phyloP scores from a whole-genome alignment of 2,888 invertebrate species.

The Agapostemon virescens region DNA sequence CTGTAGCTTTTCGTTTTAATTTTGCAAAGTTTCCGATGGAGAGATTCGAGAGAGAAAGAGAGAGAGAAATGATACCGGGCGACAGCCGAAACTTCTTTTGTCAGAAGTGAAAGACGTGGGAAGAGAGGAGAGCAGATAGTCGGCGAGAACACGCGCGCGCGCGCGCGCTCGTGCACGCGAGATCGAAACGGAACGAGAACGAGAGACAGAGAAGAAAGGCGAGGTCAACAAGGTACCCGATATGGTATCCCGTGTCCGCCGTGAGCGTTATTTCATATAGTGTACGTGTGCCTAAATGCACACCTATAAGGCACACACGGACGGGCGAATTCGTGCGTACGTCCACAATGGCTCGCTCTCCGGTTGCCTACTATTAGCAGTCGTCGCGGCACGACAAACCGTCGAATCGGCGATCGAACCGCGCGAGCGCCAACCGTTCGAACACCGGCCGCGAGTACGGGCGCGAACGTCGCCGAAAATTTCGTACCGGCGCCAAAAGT shows the following conservation, averaged over 20 bases:
- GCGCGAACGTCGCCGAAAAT: not conserved
- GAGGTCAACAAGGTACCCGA: slow-evolving; percentile 80
- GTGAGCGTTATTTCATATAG: slow-evolving; percentile 74
- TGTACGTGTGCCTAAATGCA: slow-evolving; percentile 58
- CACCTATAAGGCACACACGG: slow-evolving; percentile 26
- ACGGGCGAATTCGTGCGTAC: slow-evolving; percentile 37
- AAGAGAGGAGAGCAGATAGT: slow-evolving; percentile 56
- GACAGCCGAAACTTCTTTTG: slow-evolving; percentile 60
- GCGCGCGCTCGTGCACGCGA: slow-evolving; percentile 21
- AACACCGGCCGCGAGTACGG: not conserved
- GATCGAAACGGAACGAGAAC: slow-evolving; percentile 49
- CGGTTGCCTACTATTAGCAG: slow-evolving; percentile 74
- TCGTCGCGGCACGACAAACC: slow-evolving; percentile 56
- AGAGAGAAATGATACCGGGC: slow-evolving; percentile 55
- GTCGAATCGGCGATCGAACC: slow-evolving; percentile 4
- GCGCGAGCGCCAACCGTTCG: not conserved
- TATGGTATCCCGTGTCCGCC: slow-evolving; percentile 78
- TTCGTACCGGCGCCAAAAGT: not conserved
- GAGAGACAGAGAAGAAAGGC: slow-evolving; percentile 68
- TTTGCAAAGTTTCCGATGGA: no score
- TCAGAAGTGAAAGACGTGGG: slow-evolving; percentile 63
- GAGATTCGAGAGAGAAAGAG: no score
- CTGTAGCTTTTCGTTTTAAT: no score
- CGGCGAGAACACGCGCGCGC: slow-evolving; percentile 25
- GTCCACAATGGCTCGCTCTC: slow-evolving; percentile 62